phyloP scores from a whole-genome alignment of 2,797 vertebrate genomes.

The Pteropus rufus region DNA sequence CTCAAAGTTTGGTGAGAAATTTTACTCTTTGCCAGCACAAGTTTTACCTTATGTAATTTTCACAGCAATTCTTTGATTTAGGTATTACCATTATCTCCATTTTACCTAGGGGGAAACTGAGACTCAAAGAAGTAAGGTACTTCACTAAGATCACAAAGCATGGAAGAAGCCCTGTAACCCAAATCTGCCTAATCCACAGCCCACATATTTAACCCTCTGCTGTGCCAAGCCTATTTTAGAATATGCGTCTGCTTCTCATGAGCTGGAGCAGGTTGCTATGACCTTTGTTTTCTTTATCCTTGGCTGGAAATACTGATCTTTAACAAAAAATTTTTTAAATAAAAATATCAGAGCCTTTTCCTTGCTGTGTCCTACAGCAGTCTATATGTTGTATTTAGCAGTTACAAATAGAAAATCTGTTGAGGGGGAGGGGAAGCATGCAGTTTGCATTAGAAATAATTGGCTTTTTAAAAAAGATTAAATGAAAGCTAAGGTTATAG shows the following conservation, averaged over 20 bases:
- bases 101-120: not conserved
- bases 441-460: conserved; percentile 50
- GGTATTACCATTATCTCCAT: not conserved
- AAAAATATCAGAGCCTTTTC: not conserved
- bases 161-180: not conserved
- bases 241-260: not conserved
- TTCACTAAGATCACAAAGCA: not conserved
- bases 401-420: conserved; percentile 1
- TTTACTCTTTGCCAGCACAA: not conserved
- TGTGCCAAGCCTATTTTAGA: not conserved
- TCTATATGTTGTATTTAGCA: not conserved
- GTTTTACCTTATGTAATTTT: not conserved
- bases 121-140: not conserved
- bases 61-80: not conserved
- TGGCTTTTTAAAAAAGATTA: conserved; percentile 47
- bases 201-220: not conserved
- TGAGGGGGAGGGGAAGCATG: not conserved
- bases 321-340: not conserved
- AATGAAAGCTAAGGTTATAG: conserved; percentile 48
- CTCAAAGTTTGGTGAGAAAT: not conserved
- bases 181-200: not conserved
- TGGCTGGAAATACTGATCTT: not conserved
- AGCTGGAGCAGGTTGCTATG: not conserved
- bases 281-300: conserved; percentile 27
- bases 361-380: not conserved